phyloP scores from a whole-genome alignment of 2,888 invertebrate species.

The Automeris io region DNA sequence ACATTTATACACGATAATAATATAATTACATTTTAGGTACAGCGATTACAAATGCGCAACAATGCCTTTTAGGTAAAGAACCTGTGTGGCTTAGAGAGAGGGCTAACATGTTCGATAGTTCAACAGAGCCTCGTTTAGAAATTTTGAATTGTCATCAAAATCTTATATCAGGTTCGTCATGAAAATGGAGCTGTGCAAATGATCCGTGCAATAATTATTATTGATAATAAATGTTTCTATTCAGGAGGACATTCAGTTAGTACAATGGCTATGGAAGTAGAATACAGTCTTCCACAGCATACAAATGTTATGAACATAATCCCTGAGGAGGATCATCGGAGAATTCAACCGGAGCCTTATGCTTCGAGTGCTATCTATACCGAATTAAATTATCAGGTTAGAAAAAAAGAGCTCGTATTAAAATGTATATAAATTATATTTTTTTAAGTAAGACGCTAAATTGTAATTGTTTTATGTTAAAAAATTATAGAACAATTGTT shows the following conservation, averaged over 20 bases:
- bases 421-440: slow-evolving; percentile 26
- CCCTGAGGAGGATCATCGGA: slow-evolving; percentile 50
- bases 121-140: slow-evolving; percentile 65
- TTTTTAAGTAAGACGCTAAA: neutral
- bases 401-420: no score
- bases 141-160: slow-evolving; percentile 67
- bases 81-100: slow-evolving; percentile 68
- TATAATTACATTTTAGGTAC: slow-evolving; percentile 34
- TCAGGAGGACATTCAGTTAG: slow-evolving; percentile 59
- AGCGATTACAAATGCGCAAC: slow-evolving; percentile 61
- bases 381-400: slow-evolving; percentile 68
- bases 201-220: neutral
- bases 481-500: neutral
- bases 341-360: slow-evolving; percentile 80
- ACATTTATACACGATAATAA: neutral
- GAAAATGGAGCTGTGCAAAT: neutral
- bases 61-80: slow-evolving; percentile 67
- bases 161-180: slow-evolving; percentile 49
- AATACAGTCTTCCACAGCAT: slow-evolving; percentile 68
- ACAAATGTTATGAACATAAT: slow-evolving; percentile 49
- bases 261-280: slow-evolving; percentile 67
- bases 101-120: slow-evolving; percentile 55
- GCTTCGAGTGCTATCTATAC: slow-evolving; percentile 83
- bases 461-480: neutral
- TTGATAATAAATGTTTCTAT: slow-evolving; percentile 11